phyloP scores from a whole-genome alignment of 2,888 invertebrate species.

The Rhogogaster chlorosoma region DNA sequence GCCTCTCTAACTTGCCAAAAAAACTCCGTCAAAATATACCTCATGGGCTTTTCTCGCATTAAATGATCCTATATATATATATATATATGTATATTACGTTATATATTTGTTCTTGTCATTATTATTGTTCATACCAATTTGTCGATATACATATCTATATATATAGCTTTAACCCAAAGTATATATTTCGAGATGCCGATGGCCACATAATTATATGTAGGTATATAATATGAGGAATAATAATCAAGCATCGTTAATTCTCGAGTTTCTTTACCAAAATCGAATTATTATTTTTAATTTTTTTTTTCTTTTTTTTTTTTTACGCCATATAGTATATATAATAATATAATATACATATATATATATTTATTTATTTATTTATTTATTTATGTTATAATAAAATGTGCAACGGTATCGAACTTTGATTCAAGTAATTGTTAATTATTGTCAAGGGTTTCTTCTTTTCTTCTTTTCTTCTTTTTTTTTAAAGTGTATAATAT shows the following conservation, averaged over 20 bases:
- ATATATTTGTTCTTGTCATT: not conserved
- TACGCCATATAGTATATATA: not conserved
- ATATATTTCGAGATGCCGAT: not conserved
- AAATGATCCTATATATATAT: not conserved
- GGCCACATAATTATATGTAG: not conserved
- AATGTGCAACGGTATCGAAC: conserved; percentile 7
- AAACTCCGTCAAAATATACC: too few species aligned
- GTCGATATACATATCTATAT: too few species aligned
- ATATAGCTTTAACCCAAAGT: not conserved
- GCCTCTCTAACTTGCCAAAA: too few species aligned
- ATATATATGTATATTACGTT: too few species aligned
- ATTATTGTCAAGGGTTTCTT: not conserved
- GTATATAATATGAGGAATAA: too few species aligned
- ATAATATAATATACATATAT: not conserved
- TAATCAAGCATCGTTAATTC: not conserved
- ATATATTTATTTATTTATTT: not conserved
- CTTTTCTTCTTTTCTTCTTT: too few species aligned
- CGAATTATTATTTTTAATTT: not conserved
- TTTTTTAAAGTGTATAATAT: not conserved
- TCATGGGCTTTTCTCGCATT: not conserved
- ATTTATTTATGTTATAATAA: not conserved
- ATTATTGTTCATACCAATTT: not conserved
- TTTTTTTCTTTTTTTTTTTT: too few species aligned
- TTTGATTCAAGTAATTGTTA: not conserved
- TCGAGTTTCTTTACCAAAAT: not conserved